Percentiles rank a stretch among this genome's conserved stretches.
Conservation (phyloP, 2,888 invertebrate species). For the Drosophila anomalata region DNA sequence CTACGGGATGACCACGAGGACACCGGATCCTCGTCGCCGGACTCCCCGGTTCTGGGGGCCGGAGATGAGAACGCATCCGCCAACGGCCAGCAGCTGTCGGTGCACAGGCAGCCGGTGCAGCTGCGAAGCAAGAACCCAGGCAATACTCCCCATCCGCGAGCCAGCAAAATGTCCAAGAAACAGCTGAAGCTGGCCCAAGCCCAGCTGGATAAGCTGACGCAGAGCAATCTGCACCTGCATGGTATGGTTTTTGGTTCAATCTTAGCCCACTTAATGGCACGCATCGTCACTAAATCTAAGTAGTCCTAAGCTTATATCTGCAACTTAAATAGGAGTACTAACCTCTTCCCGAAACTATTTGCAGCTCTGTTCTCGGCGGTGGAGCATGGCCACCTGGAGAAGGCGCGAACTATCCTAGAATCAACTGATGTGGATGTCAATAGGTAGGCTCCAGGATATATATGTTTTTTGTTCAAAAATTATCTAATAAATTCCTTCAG, state of each 20-base stretch:
- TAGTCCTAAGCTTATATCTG: background rate
- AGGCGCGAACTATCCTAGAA: slow-evolving; percentile 94
- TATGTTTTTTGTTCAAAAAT: background rate
- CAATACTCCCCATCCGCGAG: slow-evolving; percentile 81
- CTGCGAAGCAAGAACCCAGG: slow-evolving; percentile 64
- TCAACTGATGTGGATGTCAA: slow-evolving; percentile 97
- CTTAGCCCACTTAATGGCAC: slow-evolving; percentile 11
- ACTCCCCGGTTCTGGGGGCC: slow-evolving; percentile 15
- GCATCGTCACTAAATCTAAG: slow-evolving; percentile 27
- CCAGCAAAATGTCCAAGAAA: slow-evolving; percentile 86
- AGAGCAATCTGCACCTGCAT: slow-evolving; percentile 92
- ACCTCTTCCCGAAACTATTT: slow-evolving; percentile 55
- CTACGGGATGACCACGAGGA: slow-evolving; percentile 54
- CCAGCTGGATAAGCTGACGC: slow-evolving; percentile 90
- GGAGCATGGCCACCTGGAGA: slow-evolving; percentile 97
- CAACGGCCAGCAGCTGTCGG: slow-evolving; percentile 68
- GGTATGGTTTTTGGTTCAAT: slow-evolving; percentile 86
- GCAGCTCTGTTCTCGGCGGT: slow-evolving; percentile 97
- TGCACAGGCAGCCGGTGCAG: slow-evolving; percentile 71
- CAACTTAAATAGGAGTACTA: background rate
- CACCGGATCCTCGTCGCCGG: slow-evolving; percentile 13
- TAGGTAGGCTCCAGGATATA: slow-evolving; percentile 87
- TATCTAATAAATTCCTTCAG: slow-evolving; percentile 84
- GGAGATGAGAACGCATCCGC: slow-evolving; percentile 66
- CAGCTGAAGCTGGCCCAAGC: slow-evolving; percentile 89